Conservation (phyloP, 2,797 vertebrate genomes). For the Manis crassicaudata region DNA sequence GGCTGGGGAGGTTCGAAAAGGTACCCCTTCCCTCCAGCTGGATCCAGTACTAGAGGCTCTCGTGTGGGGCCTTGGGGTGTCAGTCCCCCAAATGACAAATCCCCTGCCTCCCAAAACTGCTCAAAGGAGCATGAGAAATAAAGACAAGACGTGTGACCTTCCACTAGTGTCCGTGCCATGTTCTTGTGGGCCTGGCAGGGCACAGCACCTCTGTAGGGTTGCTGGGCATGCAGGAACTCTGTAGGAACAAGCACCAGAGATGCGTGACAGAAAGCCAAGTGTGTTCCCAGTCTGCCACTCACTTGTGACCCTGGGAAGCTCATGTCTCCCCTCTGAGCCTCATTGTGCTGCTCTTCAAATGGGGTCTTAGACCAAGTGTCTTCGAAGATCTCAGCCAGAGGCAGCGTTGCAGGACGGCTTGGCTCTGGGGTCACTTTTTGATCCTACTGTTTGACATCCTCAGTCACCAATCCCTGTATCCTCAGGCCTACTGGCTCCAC, state of each 20-base stretch:
- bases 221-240: neutral
- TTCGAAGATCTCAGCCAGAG: neutral
- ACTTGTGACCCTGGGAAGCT: neutral
- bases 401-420: accelerated
- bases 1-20: neutral
- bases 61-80: neutral
- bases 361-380: neutral
- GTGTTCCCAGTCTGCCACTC: neutral
- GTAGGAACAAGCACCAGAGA: accelerated
- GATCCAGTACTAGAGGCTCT: neutral
- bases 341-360: neutral
- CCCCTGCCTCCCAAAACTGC: neutral
- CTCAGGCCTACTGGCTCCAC: neutral
- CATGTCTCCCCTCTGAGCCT: neutral
- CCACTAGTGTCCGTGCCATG: accelerated
- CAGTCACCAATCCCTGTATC: neutral
- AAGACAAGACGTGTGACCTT: neutral
- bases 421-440: neutral
- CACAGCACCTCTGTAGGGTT: accelerated
- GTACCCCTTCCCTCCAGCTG: neutral
- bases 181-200: neutral
- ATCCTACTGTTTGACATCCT: neutral
- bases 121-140: neutral
- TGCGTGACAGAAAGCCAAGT: no score
- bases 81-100: neutral